A percentile compares a stretch with the other conserved stretches of the same genome.
Evolutionary conservation across 2,888 invertebrate species (phyloP).

Genomic region (Lacanobia wlatinum): DNA sequence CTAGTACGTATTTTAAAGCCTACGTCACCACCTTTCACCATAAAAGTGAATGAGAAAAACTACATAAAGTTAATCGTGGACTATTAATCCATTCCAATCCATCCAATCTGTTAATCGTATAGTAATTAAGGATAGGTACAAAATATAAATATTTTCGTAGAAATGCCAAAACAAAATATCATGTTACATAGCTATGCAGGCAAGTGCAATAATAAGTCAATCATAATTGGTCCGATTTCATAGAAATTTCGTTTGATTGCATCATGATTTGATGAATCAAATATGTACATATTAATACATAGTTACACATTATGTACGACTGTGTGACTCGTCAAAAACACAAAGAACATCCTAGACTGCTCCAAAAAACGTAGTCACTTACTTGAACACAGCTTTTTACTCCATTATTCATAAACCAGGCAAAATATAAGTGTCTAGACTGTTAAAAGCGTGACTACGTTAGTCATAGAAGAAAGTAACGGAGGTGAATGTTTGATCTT

Average conservation of each 20-base stretch:
- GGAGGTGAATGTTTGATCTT: slow-evolving; percentile 71
- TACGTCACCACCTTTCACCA: not conserved
- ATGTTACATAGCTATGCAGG: not conserved
- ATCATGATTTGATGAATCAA: slow-evolving; percentile 45
- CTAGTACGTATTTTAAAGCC: not conserved
- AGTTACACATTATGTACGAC: too few species aligned
- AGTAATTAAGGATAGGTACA: not conserved
- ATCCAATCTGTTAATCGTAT: too few species aligned
- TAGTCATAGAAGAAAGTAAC: slow-evolving; percentile 71
- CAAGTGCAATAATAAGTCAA: not conserved
- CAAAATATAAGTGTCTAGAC: slow-evolving; percentile 60
- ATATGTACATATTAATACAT: not conserved
- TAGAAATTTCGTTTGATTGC: slow-evolving; percentile 21
- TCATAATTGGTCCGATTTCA: not conserved
- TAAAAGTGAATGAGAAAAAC: not conserved
- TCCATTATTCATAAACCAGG: slow-evolving; percentile 56
- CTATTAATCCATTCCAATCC: too few species aligned
- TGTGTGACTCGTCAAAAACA: not conserved
- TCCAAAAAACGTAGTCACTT: slow-evolving; percentile 10
- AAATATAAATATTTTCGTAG: not conserved
- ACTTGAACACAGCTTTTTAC: slow-evolving; percentile 13
- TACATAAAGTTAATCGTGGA: not conserved
- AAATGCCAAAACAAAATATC: not conserved
- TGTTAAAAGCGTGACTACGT: slow-evolving; percentile 48
- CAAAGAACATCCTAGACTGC: not conserved